Evolutionary conservation across 2,113 vertebrate species (phyloP), one percentile per base, ranked within the genome.

Genomic region (Beaufortia kweichowensis): DNA sequence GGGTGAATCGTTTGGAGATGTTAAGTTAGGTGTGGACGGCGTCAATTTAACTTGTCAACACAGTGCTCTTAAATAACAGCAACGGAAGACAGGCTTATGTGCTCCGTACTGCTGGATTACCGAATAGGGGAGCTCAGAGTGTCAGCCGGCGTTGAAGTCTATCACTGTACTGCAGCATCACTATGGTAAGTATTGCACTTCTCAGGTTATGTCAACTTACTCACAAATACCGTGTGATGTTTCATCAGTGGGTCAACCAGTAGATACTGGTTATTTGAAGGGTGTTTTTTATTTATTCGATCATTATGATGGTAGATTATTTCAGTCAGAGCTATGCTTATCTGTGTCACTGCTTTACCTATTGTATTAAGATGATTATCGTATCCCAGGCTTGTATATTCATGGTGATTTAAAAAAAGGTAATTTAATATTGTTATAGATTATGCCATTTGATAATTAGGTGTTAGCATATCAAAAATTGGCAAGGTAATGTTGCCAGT

Each of bases 121-220:
- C 86, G 88, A 84, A 76, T 79, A 65, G 87, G 87, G 90, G 87
- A 82, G 89, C 84, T 90, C 65, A 86, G 87, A 90, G 81, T 81
- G 85, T 82, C 83, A 69, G 89, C 78, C 83, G 88, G 88, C 72
- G 85, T 82, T 89, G 84, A 90, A 86, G 48, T 80, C 83, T 57
- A 79, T 83, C 88, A 82, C 86, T 83, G 85, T 84, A 86, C 87
- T 85, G 82, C 87, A 86, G 84, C 88, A 88, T 88, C 87, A 88
- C 89, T 83, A 93, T 93, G 92, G 92, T 93, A 78, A 92, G 91
- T 88, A 50, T 31, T 21, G 65, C 19, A 71, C 7, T 17, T 4
- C 17, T 53, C 21, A n/a, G 48, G 21, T 53, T 8, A 4, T 19
- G 6, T 21, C 1, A 15, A 14, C 5, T 53, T n/a, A 8, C 4